Evolutionary conservation across 2,888 invertebrate genomes (phyloP).

Genomic region (Caenorhabditis macrosperma): DNA sequence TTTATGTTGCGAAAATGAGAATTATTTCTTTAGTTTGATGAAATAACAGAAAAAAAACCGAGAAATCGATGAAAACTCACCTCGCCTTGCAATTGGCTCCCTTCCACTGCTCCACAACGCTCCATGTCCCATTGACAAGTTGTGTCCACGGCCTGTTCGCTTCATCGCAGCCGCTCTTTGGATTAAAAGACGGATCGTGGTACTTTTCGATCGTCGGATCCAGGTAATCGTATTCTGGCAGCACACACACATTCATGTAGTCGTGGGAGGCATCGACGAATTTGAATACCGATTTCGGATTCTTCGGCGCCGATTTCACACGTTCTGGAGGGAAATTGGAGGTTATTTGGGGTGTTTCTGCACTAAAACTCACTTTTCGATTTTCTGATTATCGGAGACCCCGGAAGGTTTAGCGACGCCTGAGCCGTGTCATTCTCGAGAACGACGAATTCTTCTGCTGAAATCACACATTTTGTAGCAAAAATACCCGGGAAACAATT

Average conservation of each 20-base stretch:
- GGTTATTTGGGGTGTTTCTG: no score
- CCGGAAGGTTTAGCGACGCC: no score
- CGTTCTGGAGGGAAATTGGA: no score
- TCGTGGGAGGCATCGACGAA: background rate
- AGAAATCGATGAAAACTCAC: background rate
- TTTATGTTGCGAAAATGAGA: no score
- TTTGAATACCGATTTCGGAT: background rate
- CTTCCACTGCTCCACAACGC: background rate
- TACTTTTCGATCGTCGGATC: background rate
- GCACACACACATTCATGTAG: constrained; percentile 3
- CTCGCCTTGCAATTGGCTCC: constrained; percentile 23
- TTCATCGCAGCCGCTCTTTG: constrained; percentile 2
- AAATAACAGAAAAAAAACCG: no score
- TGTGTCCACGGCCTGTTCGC: background rate
- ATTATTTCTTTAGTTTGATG: no score
- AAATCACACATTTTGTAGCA: no score
- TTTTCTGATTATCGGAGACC: no score
- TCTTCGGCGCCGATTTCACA: background rate
- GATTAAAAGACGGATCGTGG: background rate
- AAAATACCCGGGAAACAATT: no score
- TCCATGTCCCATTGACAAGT: constrained; percentile 5
- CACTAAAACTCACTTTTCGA: no score
- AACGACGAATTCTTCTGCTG: no score
- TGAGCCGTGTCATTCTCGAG: no score
- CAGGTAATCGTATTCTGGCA: background rate